These are phyloP conservation scores for Miniopterus natalensis DNA, from an alignment of 2,113 vertebrate genomes.

Conservation along the genomic window DNA sequence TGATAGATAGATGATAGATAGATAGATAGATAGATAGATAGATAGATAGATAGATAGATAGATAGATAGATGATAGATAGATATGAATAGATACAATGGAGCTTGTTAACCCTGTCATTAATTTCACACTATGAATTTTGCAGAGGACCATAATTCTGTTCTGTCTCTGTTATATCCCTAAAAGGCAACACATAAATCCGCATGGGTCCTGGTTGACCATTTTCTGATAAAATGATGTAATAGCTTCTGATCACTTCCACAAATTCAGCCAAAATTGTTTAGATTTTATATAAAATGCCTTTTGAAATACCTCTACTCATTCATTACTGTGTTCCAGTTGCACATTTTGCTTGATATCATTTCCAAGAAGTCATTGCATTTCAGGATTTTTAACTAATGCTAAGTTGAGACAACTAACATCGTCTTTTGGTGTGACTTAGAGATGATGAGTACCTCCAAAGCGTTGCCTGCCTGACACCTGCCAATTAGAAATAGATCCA, in stretches of 20 bases:
- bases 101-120: not conserved
- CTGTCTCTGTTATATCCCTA: not conserved
- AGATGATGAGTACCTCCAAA: not conserved
- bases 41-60: not conserved
- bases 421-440: not conserved
- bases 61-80: not conserved
- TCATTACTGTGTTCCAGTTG: not conserved
- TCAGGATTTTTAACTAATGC: conserved; percentile 31
- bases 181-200: not conserved
- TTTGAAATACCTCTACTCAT: not conserved
- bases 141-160: not conserved
- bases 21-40: not conserved
- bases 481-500: not conserved
- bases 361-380: conserved; percentile 28
- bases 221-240: conserved; percentile 13
- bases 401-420: conserved; percentile 37
- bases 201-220: not conserved
- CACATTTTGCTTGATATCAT: not conserved
- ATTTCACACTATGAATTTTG: not conserved
- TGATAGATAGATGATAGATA: not conserved
- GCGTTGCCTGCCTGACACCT: conserved; percentile 40
- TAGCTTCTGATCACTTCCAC: not conserved
- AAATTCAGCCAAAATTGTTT: not conserved
- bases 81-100: not conserved
- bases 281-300: conserved; percentile 8